These are phyloP conservation scores for Cyclargus thomasi DNA, from an alignment of 1,140 invertebrate species.

Conservation along the genomic window DNA sequence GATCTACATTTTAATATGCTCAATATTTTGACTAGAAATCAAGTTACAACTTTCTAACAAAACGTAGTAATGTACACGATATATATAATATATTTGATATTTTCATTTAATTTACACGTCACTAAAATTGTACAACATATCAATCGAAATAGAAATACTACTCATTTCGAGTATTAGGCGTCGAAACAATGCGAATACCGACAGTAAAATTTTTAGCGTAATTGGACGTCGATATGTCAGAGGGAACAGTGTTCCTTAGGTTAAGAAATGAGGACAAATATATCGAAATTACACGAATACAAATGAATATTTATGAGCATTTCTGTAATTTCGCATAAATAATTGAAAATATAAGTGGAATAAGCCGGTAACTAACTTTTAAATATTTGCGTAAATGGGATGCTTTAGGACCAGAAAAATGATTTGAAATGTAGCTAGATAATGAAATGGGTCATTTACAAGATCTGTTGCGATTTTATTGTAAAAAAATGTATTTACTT, in stretches of 20 bases:
- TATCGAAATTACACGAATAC: too few relatives aligned
- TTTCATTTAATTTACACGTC: conserved; percentile 62
- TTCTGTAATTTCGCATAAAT: too few relatives aligned
- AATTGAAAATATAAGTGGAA: too few relatives aligned
- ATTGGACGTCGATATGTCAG: neutral
- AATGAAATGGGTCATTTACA: too few relatives aligned
- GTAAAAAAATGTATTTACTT: too few relatives aligned
- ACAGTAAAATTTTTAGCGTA: neutral
- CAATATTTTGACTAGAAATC: conserved; percentile 75
- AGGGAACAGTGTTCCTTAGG: neutral
- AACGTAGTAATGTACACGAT: conserved; percentile 69
- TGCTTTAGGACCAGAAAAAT: too few relatives aligned
- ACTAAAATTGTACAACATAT: conserved; percentile 66
- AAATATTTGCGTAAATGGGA: too few relatives aligned
- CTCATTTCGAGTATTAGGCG: conserved; percentile 9
- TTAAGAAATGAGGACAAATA: neutral
- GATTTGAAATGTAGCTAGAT: too few relatives aligned
- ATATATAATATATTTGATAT: conserved; percentile 43
- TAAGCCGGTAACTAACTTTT: too few relatives aligned
- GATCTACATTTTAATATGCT: conserved; percentile 71
- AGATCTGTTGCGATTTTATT: too few relatives aligned
- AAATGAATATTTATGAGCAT: too few relatives aligned
- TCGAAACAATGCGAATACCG: neutral
- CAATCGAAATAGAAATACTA: conserved; percentile 47
- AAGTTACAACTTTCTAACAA: conserved; percentile 71